A percentile compares a stretch with the other conserved stretches of the same genome.
phyloP scores from a whole-genome alignment of 1,140 invertebrate species.

The Eriosoma lanigerum region DNA sequence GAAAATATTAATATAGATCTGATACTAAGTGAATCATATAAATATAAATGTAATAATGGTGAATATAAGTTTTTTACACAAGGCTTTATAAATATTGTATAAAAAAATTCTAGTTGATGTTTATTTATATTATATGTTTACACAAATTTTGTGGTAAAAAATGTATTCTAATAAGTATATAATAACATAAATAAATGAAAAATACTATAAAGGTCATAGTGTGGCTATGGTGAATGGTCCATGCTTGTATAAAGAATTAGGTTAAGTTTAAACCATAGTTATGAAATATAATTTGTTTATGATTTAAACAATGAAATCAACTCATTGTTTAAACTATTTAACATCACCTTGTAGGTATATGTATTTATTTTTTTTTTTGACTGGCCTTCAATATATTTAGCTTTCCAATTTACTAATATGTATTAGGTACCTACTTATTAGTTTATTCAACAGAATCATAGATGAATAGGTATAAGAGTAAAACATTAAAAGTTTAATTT shows the following conservation, averaged over 20 bases:
- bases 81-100: no score
- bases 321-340: slow-evolving; percentile 63
- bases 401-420: not conserved
- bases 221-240: slow-evolving; percentile 58
- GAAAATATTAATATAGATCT: no score
- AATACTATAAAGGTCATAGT: slow-evolving; percentile 22
- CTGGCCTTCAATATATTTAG: not conserved
- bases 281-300: no score
- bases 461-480: no score
- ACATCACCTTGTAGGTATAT: slow-evolving; percentile 55
- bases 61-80: no score
- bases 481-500: slow-evolving; percentile 36
- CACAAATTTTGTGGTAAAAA: not conserved
- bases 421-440: not conserved
- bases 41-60: no score
- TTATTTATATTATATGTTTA: no score
- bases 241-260: slow-evolving; percentile 14
- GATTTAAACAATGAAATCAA: slow-evolving; percentile 22
- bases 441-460: not conserved
- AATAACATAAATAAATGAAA: no score
- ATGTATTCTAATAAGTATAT: no score
- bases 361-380: not conserved
- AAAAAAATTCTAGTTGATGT: no score
- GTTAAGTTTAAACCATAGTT: no score
- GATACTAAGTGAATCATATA: no score